These are phyloP conservation scores for Poecilia latipinna DNA, from an alignment of 2,113 vertebrate genomes.

Conservation along the genomic window DNA sequence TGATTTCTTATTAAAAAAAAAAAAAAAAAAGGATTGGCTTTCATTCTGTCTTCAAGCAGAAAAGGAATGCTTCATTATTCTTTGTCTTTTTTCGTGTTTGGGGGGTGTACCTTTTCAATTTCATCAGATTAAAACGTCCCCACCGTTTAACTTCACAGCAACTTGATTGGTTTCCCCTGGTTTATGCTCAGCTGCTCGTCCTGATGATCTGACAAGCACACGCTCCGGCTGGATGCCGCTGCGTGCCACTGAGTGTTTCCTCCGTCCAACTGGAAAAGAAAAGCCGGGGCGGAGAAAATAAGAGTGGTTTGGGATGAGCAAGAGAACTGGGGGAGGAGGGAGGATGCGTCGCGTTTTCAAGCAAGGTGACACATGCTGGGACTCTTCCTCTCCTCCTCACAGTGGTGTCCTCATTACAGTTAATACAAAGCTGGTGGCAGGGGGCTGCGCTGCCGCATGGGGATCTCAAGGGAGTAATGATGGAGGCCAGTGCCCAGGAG, in stretches of 20 bases:
- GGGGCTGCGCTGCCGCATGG: slow-evolving; percentile 40
- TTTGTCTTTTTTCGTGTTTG: not conserved
- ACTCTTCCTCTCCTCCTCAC: slow-evolving; percentile 38
- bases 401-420: slow-evolving; percentile 67
- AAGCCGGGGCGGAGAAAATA: not conserved
- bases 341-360: slow-evolving; percentile 9
- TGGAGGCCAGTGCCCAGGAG: slow-evolving; percentile 68
- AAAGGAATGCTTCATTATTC: not conserved
- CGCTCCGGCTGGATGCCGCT: slow-evolving; percentile 42
- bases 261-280: slow-evolving; percentile 1
- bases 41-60: not conserved
- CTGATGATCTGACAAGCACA: slow-evolving; percentile 47
- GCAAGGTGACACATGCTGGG: slow-evolving; percentile 33
- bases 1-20: slow-evolving; percentile 16
- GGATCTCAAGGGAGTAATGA: slow-evolving; percentile 70
- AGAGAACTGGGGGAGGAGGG: not conserved
- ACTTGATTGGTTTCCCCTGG: slow-evolving; percentile 9
- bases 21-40: not conserved
- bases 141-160: slow-evolving; percentile 20
- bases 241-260: slow-evolving; percentile 17
- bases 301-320: not conserved
- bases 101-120: not conserved
- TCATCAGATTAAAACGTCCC: slow-evolving; percentile 11
- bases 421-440: slow-evolving; percentile 56
- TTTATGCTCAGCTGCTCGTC: slow-evolving; percentile 46